A percentile compares a stretch with the other conserved stretches of the same genome.
Evolutionary conservation across 2,797 vertebrate species (phyloP).

Genomic region (Arnoldichthys spilopterus): DNA sequence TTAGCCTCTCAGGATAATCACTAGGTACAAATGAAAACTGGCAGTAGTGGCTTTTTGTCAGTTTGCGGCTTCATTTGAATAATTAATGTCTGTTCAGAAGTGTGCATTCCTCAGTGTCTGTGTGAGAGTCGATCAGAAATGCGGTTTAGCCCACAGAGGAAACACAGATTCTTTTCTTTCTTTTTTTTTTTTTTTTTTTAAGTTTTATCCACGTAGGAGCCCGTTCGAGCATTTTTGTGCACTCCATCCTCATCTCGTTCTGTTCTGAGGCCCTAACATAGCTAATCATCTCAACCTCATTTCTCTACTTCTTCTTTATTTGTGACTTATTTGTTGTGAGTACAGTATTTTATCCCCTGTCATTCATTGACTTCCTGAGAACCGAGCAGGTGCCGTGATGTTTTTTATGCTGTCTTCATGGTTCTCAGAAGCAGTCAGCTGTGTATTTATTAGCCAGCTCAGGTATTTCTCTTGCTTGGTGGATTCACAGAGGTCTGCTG

Average conservation of each 20-base stretch:
- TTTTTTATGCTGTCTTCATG: background rate
- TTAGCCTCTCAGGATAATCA: conserved; percentile 75
- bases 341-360: background rate
- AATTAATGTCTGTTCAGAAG: conserved; percentile 70
- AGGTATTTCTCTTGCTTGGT: background rate
- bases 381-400: background rate
- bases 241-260: background rate
- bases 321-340: background rate
- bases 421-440: background rate
- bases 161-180: background rate
- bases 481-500: background rate
- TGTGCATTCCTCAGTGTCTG: conserved; percentile 51
- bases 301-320: background rate
- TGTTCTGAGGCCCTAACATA: background rate
- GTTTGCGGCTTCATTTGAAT: conserved; percentile 75
- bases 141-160: conserved; percentile 18
- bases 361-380: background rate
- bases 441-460: background rate
- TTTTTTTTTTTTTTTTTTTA: background rate
- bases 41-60: conserved; percentile 79
- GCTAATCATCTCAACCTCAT: background rate
- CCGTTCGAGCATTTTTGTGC: background rate
- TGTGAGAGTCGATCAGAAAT: conserved; percentile 33
- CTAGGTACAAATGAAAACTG: conserved; percentile 67
- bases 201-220: background rate